phyloP scores from a whole-genome alignment of 2,797 vertebrate genomes.

The Tokudaia tokunoshimensis region DNA sequence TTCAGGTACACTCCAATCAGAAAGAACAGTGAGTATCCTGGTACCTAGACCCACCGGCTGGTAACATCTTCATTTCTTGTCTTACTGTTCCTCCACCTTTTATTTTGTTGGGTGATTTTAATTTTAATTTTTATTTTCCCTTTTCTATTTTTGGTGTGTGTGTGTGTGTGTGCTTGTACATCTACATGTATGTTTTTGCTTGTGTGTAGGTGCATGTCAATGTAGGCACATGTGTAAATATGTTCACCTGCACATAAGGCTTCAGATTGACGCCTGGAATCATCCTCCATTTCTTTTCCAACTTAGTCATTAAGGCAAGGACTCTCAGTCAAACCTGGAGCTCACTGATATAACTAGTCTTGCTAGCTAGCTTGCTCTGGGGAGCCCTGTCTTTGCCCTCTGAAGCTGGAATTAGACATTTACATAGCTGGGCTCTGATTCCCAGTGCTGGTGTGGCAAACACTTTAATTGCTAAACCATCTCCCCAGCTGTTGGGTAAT shows the following conservation, averaged over 20 bases:
- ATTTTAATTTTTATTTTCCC: neutral
- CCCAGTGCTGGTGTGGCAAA: neutral
- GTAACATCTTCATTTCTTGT: neutral
- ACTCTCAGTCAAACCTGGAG: neutral
- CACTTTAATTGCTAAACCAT: neutral
- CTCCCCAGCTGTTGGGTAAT: neutral
- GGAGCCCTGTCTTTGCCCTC: neutral
- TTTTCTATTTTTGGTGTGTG: neutral
- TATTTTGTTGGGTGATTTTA: neutral
- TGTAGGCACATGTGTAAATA: neutral
- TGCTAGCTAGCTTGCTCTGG: neutral
- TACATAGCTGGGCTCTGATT: neutral
- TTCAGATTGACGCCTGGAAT: neutral
- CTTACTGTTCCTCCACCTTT: neutral
- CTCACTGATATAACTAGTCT: neutral
- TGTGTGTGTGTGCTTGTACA: neutral
- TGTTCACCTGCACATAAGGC: neutral
- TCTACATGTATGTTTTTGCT: neutral
- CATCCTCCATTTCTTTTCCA: neutral
- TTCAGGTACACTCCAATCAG: neutral
- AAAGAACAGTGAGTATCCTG: neutral
- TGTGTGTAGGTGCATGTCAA: neutral
- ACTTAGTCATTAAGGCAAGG: neutral
- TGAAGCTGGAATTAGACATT: neutral
- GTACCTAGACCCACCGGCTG: neutral